Evolutionary conservation across 2,888 invertebrate species (phyloP), one percentile per base, ranked within the genome.

Genomic region (Cephus rjabovi): DNA sequence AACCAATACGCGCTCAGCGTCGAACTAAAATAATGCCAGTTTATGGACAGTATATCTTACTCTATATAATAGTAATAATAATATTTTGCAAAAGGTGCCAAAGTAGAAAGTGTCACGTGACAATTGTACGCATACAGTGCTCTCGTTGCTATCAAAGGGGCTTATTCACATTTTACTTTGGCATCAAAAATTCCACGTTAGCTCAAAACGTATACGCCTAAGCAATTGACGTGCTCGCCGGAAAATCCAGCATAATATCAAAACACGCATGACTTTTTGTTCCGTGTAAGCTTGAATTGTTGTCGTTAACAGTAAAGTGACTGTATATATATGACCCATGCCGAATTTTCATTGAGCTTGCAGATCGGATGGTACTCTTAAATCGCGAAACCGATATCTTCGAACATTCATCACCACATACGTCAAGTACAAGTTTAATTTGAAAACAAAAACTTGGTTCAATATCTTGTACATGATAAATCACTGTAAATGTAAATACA

Each of bases 151-250:
- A 56, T 56, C 6, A 56, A 56, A 56, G 56, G 23, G 2, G 56
- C 56, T n/a, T 70, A 23, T 77, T 83, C 85, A 82, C 82, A 80
- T 83, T 84, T 85, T 83, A 84, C 84, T 86, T 85, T 84, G 84
- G 85, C 82, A 85, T 85, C 84, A 75, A 76, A 9, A 56, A 56
- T 70, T 71, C 74, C 77, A 75, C 68, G 79, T 34, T 75, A 73
- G 79, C 81, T 81, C 79, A 78, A 80, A 56, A 76, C 56, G 68
- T 56, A 71, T 73, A 56, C 68, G 75, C 75, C 76, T 75, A 78
- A 78, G 69, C 78, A 76, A 75, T 75, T 23, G 74, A 56, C 33
- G 56, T 56, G 23, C 56, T 56, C 56, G 56, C 9, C 56, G 23
- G 56, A 56, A 56, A 56, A 56, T 56, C 56, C 56, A 56, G 56